These are phyloP conservation scores for Cyanoliseus patagonus DNA, from an alignment of 2,113 vertebrate genomes.

Conservation along the genomic window DNA sequence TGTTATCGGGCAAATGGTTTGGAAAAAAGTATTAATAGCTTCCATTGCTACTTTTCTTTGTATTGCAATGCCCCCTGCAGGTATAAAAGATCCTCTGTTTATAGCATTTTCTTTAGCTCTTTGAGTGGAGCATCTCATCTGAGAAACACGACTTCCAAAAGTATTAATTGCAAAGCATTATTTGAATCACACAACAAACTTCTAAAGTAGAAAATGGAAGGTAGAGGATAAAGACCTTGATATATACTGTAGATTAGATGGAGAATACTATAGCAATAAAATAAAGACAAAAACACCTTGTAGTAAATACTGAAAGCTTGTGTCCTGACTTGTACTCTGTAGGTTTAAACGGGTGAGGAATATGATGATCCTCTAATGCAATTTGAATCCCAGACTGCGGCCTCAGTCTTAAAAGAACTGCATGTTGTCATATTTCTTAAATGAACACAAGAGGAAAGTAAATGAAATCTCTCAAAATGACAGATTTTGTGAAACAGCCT, in stretches of 20 bases:
- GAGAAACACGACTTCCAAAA: not conserved
- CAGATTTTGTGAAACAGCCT: not conserved
- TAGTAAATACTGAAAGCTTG: not conserved
- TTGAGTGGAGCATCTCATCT: not conserved
- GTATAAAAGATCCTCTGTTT: not conserved
- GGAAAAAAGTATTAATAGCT: not conserved
- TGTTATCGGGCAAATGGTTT: not conserved
- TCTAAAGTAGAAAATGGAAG: not conserved
- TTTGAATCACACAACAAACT: not conserved
- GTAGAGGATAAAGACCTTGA: not conserved
- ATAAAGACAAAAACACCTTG: not conserved
- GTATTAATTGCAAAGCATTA: not conserved
- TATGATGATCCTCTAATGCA: not conserved
- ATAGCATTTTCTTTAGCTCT: not conserved
- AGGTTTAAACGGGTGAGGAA: not conserved
- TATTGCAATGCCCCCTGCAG: slow-evolving; percentile 72
- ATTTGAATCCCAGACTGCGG: not conserved
- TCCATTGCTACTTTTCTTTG: slow-evolving; percentile 8
- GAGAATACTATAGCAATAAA: not conserved
- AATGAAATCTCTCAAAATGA: not conserved
- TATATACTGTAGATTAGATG: not conserved
- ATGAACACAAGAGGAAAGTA: not conserved
- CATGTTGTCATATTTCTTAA: not conserved
- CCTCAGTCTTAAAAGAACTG: not conserved
- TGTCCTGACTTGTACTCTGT: not conserved